These are phyloP conservation scores for Apantesis nais DNA, from an alignment of 2,888 invertebrate genomes.

Conservation along the genomic window DNA sequence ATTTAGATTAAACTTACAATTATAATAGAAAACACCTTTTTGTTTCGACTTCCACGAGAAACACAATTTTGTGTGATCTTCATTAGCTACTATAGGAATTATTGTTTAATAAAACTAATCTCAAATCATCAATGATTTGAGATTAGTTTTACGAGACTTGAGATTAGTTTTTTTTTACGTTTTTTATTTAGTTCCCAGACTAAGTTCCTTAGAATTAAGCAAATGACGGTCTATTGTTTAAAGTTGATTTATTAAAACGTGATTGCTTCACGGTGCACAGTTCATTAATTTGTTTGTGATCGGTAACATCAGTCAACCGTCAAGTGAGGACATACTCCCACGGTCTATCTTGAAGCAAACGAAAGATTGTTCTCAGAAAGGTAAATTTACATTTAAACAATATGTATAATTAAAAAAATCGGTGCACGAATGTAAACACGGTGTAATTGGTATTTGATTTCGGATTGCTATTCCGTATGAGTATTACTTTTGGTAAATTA, in stretches of 20 bases:
- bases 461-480: neutral
- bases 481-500: neutral
- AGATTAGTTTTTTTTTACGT: conserved; percentile 35
- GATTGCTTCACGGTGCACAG: conserved; percentile 61
- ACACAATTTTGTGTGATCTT: no score
- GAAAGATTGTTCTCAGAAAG: conserved; percentile 61
- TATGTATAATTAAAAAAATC: conserved; percentile 63
- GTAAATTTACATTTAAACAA: conserved; percentile 59
- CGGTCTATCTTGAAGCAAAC: conserved; percentile 62
- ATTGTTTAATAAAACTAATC: no score
- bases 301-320: conserved; percentile 81
- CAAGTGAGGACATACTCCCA: conserved; percentile 72
- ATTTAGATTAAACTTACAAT: no score
- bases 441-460: conserved; percentile 43
- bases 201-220: conserved; percentile 56
- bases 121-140: no score
- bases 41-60: no score
- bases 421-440: conserved; percentile 49
- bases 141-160: no score
- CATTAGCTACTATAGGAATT: no score
- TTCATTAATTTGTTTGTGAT: conserved; percentile 75
- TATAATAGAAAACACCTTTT: no score
- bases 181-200: conserved; percentile 29
- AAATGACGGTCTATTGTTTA: conserved; percentile 56
- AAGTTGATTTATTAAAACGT: conserved; percentile 48